Base-by-base conservation (phyloP, 1,140 invertebrate genomes). In the Helicoverpa armigera region DNA sequence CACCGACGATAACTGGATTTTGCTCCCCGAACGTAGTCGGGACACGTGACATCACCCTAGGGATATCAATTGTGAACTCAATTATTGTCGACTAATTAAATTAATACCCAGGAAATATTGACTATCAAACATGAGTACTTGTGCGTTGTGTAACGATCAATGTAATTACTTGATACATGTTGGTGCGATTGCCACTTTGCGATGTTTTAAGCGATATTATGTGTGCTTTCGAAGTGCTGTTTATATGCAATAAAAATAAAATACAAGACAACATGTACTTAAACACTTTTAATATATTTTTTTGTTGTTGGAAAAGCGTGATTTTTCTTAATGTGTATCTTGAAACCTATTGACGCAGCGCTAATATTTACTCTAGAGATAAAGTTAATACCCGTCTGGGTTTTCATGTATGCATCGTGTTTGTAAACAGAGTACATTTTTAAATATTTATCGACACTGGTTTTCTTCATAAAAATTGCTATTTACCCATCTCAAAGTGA, bases 1-100 rank as follows among this genome's bases (percentile, higher is more conserved):
- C 87, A 88, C 86, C 82, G 83, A 61, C 69, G 84, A 82, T 89
- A 89, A 89, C 86, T 86, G 83, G 86, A 86, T 88, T 89, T 85
- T 83, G 74, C 85, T 83, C 82, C 84, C 82, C 80, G 77, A 83
- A 84, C 82, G 82, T 72, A 76, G 69, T 23, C 67, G 79, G 82
- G 65, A 85, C 83, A 84, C 82, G 88, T 86, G 86, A 88, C 81
- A 72, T 86, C 73, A 80, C 84, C 86, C 84, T 76, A 60, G 82
- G 83, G 84, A 85, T 81, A 88, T 85, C 84, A 82, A 81, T 80
- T 84, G 80, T 82, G 80, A 87, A 87, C 87, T 84, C 85, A 82
- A 88, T 88, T 87, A 87, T 84, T 86, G 65, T 79, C 82, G 79
- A 84, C 81, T 84, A 85, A 86, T 87, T 86, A 82, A 88, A 85